Evolutionary conservation across 1,140 invertebrate species (phyloP), one percentile per base, ranked within the genome.

Genomic region (Olivierus martensii): DNA sequence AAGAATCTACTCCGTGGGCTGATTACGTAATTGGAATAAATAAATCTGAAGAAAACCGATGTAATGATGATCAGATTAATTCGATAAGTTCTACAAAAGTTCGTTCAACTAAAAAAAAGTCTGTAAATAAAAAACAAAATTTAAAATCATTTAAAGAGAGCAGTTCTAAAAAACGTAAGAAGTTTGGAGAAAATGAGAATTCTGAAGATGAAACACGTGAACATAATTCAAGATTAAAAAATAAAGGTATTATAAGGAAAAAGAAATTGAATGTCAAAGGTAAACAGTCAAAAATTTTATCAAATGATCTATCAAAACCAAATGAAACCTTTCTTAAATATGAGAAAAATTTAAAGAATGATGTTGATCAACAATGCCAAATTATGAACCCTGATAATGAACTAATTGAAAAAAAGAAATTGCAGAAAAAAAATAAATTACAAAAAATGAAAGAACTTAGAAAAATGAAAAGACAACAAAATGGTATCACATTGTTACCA

Each of bases 1-100:
- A 39, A 42, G 55, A 59, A 44, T 34, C 57, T 2, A 59, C 57
- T 10, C 47, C 54, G 14, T 59, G 57, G 57, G 12, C 49, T 37
- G 54, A 59, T 14, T 51, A 52, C 17, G n/a, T 41, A 42, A 41
- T 28, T 12, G 7, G 2, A 1, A 19, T 28, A 28, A 43, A 6
- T 39, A 42, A 14, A 43, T 12, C 21, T 11, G 22, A 50, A 50
- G 22, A n/a, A 34, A 44, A 51, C 22, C n/a, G 14, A 11, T 37
- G 28, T 36, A 18, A 36, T 14, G 4, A 19, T 2, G 39, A 18
- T 12, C 35, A 18, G 12, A 19, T 12, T 12, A 5, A 42, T 9
- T 2, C 43, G 7, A 21, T 11, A 45, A 14, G 11, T 19, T 19
- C 28, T 4, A 11, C 45, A 43, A 41, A 53, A 35, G 28, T n/a